Evolutionary conservation across 1,140 invertebrate species (phyloP).

Genomic region (Drosophila willistoni): DNA sequence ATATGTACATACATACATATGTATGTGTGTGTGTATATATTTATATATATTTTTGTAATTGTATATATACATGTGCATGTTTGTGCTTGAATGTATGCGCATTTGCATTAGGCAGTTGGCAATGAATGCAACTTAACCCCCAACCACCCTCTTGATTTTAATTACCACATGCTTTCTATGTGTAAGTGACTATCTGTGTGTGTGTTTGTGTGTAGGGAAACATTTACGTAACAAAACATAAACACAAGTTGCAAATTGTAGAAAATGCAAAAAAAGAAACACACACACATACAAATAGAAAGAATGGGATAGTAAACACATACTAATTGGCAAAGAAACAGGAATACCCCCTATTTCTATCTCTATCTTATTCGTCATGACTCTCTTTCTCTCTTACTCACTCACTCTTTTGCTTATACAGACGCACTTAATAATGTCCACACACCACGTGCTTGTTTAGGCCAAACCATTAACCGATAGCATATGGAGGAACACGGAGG

Average conservation of each 20-base stretch:
- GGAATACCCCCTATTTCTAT: conserved; percentile 8
- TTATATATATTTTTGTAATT: background rate
- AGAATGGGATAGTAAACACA: conserved; percentile 18
- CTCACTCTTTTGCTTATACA: background rate
- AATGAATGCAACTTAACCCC: conserved; percentile 18
- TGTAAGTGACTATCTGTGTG: conserved; percentile 18
- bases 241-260: conserved; percentile 44
- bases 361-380: background rate
- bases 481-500: too few relatives aligned
- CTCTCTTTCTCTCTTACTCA: background rate
- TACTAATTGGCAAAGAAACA: conserved; percentile 8
- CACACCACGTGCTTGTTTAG: conserved; percentile 1
- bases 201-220: conserved; percentile 24
- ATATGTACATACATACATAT: conserved; percentile 9
- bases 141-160: background rate
- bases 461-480: background rate
- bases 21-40: conserved; percentile 17
- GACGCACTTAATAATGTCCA: background rate
- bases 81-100: conserved; percentile 22
- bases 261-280: conserved; percentile 18
- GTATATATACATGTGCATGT: background rate
- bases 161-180: conserved; percentile 2
- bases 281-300: conserved; percentile 9
- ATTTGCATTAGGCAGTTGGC: conserved; percentile 18
- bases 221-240: conserved; percentile 59